phyloP scores from a whole-genome alignment of 2,113 vertebrate species.

The Galemys pyrenaicus region DNA sequence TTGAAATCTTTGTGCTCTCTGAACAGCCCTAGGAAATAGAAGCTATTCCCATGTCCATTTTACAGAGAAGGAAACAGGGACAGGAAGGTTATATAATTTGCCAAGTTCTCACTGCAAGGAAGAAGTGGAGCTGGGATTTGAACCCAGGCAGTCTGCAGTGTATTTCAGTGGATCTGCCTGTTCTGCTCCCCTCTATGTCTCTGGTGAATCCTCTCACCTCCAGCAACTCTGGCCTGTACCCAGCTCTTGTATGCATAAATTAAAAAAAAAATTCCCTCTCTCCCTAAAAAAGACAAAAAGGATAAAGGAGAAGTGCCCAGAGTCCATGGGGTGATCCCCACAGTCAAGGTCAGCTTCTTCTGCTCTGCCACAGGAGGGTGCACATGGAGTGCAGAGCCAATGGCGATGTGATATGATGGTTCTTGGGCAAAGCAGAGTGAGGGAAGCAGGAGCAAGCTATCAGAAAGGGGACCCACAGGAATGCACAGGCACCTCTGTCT shows the following conservation, averaged over 20 bases:
- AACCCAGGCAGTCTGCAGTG: not conserved
- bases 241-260: too few relatives aligned
- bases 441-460: not conserved
- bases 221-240: too few relatives aligned
- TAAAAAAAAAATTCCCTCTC: not conserved
- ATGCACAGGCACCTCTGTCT: not conserved
- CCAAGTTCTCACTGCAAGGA: not conserved
- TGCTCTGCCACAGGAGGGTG: not conserved
- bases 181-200: too few relatives aligned
- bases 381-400: not conserved
- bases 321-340: not conserved
- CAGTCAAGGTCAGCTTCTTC: not conserved
- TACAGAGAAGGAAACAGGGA: not conserved
- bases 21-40: not conserved
- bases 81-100: not conserved
- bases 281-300: not conserved
- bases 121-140: not conserved
- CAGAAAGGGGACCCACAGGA: not conserved
- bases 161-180: too few relatives aligned
- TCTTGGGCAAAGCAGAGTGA: accelerated
- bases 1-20: not conserved
- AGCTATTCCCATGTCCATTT: not conserved
- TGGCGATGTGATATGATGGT: not conserved
- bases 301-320: not conserved
- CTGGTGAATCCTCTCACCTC: too few relatives aligned